A percentile compares a stretch with the other conserved stretches of the same genome.
Conservation (phyloP, 2,113 vertebrate species). For the Phalacrocorax carbo region DNA sequence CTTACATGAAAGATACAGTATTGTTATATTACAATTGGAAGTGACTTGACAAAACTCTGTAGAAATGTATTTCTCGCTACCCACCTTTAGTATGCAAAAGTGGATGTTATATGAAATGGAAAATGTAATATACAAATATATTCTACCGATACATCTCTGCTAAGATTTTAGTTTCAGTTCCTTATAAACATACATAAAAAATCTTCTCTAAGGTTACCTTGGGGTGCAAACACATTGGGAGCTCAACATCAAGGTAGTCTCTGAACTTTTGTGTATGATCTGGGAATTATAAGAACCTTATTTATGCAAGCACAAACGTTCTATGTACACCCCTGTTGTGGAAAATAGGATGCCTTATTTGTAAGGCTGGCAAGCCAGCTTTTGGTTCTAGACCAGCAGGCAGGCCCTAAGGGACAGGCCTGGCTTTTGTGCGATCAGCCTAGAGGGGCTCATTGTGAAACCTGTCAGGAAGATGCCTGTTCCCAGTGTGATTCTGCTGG, state of each 20-base stretch:
- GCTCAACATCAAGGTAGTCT: neutral
- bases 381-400: conserved; percentile 32
- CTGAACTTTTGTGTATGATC: neutral
- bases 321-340: neutral
- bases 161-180: neutral
- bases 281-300: neutral
- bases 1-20: neutral
- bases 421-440: conserved; percentile 24
- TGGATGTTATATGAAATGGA: neutral
- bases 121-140: neutral
- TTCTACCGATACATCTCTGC: neutral
- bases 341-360: neutral
- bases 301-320: neutral
- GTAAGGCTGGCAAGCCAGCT: conserved; percentile 1
- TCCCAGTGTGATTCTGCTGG: neutral
- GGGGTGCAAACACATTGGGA: neutral
- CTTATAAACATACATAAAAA: neutral
- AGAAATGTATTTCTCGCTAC: neutral
- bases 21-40: neutral
- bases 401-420: neutral
- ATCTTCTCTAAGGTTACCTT: neutral
- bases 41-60: neutral
- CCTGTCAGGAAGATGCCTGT: conserved; percentile 31
- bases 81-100: neutral
- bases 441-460: conserved; percentile 16